phyloP scores from a whole-genome alignment of 2,888 invertebrate species.

The Neuroscelio doddi region DNA sequence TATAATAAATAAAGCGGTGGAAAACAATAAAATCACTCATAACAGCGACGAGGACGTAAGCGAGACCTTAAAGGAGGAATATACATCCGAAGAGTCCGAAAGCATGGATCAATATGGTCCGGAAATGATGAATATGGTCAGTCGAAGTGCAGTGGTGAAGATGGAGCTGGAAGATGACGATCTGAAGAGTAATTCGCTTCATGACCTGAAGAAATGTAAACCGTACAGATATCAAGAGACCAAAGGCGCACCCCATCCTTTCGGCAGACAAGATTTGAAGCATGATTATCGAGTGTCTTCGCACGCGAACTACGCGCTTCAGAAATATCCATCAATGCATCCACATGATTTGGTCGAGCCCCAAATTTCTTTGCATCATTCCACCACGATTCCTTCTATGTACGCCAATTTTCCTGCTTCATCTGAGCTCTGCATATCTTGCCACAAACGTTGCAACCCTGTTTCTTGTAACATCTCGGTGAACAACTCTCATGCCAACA shows the following conservation, averaged over 20 bases:
- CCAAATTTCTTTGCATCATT: conserved; percentile 28
- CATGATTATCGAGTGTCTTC: conserved; percentile 21
- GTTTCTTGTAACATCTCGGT: conserved; percentile 58
- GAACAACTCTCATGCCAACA: conserved; percentile 39
- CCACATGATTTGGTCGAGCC: background rate
- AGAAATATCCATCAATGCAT: conserved; percentile 4
- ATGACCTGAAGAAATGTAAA: conserved; percentile 23
- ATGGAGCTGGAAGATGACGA: conserved; percentile 40
- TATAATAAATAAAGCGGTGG: conserved; percentile 68
- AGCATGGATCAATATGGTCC: conserved; percentile 17
- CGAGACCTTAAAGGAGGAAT: conserved; percentile 34
- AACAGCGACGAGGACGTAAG: conserved; percentile 52
- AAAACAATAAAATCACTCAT: conserved; percentile 50
- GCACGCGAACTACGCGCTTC: conserved; percentile 7
- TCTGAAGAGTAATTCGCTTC: conserved; percentile 4
- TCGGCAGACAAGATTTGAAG: conserved; percentile 35
- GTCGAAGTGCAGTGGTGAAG: conserved; percentile 16
- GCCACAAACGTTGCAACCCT: conserved; percentile 59
- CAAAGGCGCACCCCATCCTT: background rate
- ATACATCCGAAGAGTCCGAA: conserved; percentile 11
- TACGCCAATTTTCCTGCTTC: conserved; percentile 55
- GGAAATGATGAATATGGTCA: conserved; percentile 16
- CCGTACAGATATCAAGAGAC: conserved; percentile 13
- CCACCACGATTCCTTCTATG: conserved; percentile 44
- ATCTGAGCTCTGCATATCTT: conserved; percentile 59